Percentiles rank a stretch among this genome's conserved stretches.
Conservation (phyloP, 2,888 invertebrate genomes). For the Axea sp. region DNA sequence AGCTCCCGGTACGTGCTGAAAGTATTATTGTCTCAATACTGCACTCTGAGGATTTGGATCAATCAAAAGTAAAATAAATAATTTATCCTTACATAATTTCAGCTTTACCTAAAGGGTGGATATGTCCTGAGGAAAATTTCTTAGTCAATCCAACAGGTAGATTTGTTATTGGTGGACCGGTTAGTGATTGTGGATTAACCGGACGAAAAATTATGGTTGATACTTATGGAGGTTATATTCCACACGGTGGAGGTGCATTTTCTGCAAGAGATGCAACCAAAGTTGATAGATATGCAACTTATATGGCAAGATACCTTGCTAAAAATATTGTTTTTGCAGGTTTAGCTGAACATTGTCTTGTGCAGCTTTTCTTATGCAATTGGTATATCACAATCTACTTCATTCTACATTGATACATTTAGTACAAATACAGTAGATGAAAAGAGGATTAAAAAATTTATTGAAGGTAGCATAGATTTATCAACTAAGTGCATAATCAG, state of each 20-base stretch:
- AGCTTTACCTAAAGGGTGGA: slow-evolving; percentile 2
- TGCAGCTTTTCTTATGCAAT: slow-evolving; percentile 41
- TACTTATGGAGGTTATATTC: slow-evolving; percentile 36
- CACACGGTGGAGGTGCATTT: slow-evolving; percentile 45
- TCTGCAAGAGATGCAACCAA: slow-evolving; percentile 42
- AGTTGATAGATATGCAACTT: slow-evolving; percentile 43
- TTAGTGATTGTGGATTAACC: slow-evolving; percentile 34
- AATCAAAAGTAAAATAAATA: slow-evolving; percentile 20
- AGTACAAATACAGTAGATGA: slow-evolving; percentile 30
- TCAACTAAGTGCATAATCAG: slow-evolving; percentile 29
- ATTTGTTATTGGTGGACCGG: slow-evolving; percentile 32
- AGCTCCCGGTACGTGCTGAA: slow-evolving; percentile 8
- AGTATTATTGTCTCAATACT: slow-evolving; percentile 19
- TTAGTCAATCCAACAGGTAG: slow-evolving; percentile 34
- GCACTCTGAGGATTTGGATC: slow-evolving; percentile 13
- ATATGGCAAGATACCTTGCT: slow-evolving; percentile 31
- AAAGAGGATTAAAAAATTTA: slow-evolving; percentile 15
- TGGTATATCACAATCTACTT: slow-evolving; percentile 29
- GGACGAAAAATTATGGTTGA: slow-evolving; percentile 47
- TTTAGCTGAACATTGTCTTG: slow-evolving; percentile 18
- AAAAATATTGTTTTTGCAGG: slow-evolving; percentile 29
- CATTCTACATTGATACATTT: slow-evolving; percentile 20
- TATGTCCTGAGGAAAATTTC: slow-evolving; percentile 5
- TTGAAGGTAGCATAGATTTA: slow-evolving; percentile 26
- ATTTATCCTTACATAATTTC: slow-evolving; percentile 9